A percentile compares a stretch with the other conserved stretches of the same genome.
phyloP scores from a whole-genome alignment of 2,113 vertebrate species.

The Oreochromis aureus region DNA sequence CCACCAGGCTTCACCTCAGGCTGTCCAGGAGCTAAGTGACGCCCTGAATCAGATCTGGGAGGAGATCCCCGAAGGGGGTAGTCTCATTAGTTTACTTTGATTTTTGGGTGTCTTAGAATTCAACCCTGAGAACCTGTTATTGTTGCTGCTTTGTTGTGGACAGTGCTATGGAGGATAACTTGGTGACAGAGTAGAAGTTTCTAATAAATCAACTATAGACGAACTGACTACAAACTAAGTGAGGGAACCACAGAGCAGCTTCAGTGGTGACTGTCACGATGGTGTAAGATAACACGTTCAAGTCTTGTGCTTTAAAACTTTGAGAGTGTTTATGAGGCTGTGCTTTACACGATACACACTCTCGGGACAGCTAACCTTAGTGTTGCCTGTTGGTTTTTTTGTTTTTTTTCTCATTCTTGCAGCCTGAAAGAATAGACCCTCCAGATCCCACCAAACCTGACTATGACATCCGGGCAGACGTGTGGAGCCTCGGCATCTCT shows the following conservation, averaged over 20 bases:
- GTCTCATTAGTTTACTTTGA: neutral
- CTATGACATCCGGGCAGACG: conserved; percentile 92
- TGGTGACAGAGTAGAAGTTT: neutral
- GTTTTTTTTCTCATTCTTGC: neutral
- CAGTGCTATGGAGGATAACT: neutral
- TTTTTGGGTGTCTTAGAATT: neutral
- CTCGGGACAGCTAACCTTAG: neutral
- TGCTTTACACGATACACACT: neutral
- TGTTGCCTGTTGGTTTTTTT: neutral
- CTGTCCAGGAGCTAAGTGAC: neutral
- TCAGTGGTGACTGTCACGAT: neutral
- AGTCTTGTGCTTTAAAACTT: no score
- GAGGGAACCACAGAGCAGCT: neutral
- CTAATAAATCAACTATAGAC: neutral
- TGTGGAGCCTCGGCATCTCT: conserved; percentile 94
- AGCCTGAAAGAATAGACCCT: conserved; percentile 94
- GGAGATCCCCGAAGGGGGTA: neutral
- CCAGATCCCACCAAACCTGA: conserved; percentile 92
- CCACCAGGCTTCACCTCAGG: neutral
- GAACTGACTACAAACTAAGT: neutral
- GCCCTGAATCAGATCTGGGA: neutral
- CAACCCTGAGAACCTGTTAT: neutral
- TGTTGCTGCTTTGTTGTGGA: neutral
- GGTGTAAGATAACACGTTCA: neutral
- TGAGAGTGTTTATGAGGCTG: neutral